A percentile compares a stretch with the other conserved stretches of the same genome.
phyloP scores from a whole-genome alignment of 2,888 invertebrate genomes.

The Hirtodrosophila duncani region DNA sequence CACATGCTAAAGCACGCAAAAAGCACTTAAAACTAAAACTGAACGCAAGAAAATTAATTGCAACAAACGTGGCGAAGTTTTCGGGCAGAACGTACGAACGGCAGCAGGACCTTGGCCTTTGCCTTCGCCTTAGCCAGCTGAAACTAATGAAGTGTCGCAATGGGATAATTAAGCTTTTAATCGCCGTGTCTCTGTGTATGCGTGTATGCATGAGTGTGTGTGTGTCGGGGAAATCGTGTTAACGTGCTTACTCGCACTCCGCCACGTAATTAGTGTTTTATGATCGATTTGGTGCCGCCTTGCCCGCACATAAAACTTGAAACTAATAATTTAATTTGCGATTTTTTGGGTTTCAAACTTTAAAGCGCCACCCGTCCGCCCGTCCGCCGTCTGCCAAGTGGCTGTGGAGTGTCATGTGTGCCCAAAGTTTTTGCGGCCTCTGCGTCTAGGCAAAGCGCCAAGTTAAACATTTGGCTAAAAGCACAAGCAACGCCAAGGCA shows the following conservation, averaged over 20 bases:
- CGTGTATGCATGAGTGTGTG: slow-evolving; percentile 4
- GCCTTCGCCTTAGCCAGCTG: slow-evolving; percentile 44
- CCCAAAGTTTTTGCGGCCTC: slow-evolving; percentile 54
- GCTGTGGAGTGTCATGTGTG: slow-evolving; percentile 34
- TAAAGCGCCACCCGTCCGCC: too few relatives aligned
- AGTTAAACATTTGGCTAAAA: slow-evolving; percentile 62
- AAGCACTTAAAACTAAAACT: slow-evolving; percentile 55
- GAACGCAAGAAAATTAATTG: slow-evolving; percentile 69
- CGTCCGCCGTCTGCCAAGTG: slow-evolving; percentile 1
- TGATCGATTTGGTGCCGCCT: slow-evolving; percentile 73
- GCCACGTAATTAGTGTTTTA: slow-evolving; percentile 67
- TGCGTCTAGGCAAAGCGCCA: slow-evolving; percentile 48
- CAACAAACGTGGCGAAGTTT: slow-evolving; percentile 62
- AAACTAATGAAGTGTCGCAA: slow-evolving; percentile 71
- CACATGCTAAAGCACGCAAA: slow-evolving; percentile 8
- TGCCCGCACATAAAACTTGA: slow-evolving; percentile 50
- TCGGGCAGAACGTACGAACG: slow-evolving; percentile 8
- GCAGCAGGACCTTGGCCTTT: slow-evolving; percentile 4
- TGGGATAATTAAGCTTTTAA: slow-evolving; percentile 71
- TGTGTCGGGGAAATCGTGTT: slow-evolving; percentile 37
- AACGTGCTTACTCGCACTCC: slow-evolving; percentile 46
- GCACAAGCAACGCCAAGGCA: slow-evolving; percentile 38
- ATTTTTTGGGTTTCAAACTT: slow-evolving; percentile 39
- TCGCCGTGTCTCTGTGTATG: slow-evolving; percentile 36
- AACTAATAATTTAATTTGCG: slow-evolving; percentile 67